A percentile compares a stretch with the other conserved stretches of the same genome.
phyloP scores from a whole-genome alignment of 2,113 vertebrate species.

The Condylura cristata region DNA sequence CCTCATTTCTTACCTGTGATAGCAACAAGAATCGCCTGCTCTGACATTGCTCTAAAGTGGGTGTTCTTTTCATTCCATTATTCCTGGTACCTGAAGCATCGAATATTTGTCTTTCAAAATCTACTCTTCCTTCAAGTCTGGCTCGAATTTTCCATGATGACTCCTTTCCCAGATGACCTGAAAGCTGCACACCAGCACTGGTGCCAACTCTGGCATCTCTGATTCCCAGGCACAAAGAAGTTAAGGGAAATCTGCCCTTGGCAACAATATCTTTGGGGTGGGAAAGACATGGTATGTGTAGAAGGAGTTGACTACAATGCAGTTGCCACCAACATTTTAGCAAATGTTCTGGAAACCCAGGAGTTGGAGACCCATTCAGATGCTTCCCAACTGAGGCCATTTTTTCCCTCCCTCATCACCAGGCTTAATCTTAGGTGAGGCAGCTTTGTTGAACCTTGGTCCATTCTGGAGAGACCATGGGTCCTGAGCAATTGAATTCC shows the following conservation, averaged over 20 bases:
- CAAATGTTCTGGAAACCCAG: not conserved
- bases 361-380: not conserved
- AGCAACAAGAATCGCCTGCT: not conserved
- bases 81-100: not conserved
- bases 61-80: not conserved
- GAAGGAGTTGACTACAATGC: not conserved
- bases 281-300: too few species aligned
- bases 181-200: not conserved
- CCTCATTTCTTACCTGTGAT: not conserved
- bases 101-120: not conserved
- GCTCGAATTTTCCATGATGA: not conserved
- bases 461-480: not conserved
- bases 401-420: fast-evolving
- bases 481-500: not conserved
- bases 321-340: not conserved
- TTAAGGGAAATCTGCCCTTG: not conserved
- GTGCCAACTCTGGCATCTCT: not conserved
- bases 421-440: not conserved
- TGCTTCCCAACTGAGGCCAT: not conserved
- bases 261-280: not conserved
- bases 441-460: not conserved
- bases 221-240: not conserved
- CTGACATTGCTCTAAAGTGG: not conserved
- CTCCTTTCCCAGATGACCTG: not conserved
- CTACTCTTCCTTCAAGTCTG: not conserved